Base-by-base conservation (phyloP, 2,888 invertebrate genomes). In the Mesoligia furuncula region DNA sequence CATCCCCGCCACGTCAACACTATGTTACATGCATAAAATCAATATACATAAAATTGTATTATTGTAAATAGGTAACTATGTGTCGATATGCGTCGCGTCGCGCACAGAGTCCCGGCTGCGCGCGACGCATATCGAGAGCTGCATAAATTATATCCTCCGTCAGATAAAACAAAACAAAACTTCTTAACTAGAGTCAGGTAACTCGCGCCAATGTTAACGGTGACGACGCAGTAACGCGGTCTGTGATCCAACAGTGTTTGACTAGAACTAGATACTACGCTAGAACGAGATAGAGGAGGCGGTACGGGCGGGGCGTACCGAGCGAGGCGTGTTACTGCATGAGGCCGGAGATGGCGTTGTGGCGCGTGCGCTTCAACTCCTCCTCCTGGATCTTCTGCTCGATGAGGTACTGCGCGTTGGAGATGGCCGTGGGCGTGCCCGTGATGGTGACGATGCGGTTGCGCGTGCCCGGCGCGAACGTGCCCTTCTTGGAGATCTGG, bases 401-500 rank as follows among this genome's bases (percentile, higher is more conserved):
- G 97, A 99, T 99, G 97, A 99, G 98, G 97, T 98, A 99, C 96
- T 99, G 98, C 95, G 99, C 99, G 96, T 98, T 98, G 95, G 97
- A 97, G 97, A 99, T 99, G 97, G 99, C 98, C 96, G 98, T 98
- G 93, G 98, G 98, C 93, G 98, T 98, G 96, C 99, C 99, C 92
- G 98, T 98, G 97, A 99, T 99, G 96, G 99, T 99, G 90, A 99
- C 99, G 97, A 99, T 99, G 94, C 99, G 98, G 97, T 99, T 99
- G 95, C 99, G 98, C 90, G 99, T 99, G 96, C 99, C 99, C 89
- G 99, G 99, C 92, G 99, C 99, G 97, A 99, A 99, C 93, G 98
- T 99, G 95, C 99, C 99, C 97, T 99, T 99, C 98, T 99, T 99
- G 90, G 99, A 99, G 97, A 99, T 99, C 97, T 99, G 99, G 97